Base-by-base conservation (phyloP, 2,888 invertebrate species). In the Junonia oenone region DNA sequence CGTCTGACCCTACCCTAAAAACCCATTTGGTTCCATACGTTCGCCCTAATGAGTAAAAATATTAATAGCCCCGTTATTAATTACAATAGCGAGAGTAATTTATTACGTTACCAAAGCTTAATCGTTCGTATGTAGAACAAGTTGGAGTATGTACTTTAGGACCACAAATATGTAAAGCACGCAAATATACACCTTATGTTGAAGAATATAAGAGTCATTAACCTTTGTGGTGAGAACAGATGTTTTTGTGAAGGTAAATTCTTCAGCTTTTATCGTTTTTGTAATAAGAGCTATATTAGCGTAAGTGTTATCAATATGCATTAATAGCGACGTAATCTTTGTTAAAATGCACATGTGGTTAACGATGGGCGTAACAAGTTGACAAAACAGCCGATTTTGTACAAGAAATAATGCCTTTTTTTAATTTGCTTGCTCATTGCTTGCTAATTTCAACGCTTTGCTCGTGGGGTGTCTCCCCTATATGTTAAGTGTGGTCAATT, bases 21-120 rank as follows among this genome's bases (percentile, higher is more conserved):
- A 51, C 51, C 51, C 59, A 65, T 66, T 66, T 65, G 54, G 51
- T 52, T 58, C 55, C 62, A 58, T 64, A 64, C 60, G 61, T 55
- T 63, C 56, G 50, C 63, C 63, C 63, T 71, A 70, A 71, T 67
- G 71, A 68, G 66, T 66, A 70, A 68, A 68, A 71, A 68, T 71
- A 70, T 68, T 67, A 71, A 69, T 70, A 66, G 66, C 65, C 58
- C 46, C 46, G 60, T 58, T 66, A 69, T 68, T 69, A 67, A 71
- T 68, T 71, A 68, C 67, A 63, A 67, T 68, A 63, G 64, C 64
- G 35, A 54, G 55, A 58, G 65, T 60, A 64, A 70, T 69, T 69
- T 63, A 66, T 65, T 66, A 62, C 63, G 48, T 56, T 62, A 61
- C 65, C 63, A 60, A 62, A 59, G 62, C 63, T 64, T 68, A 65